These are phyloP conservation scores for Leuciscus idus DNA, from an alignment of 2,113 vertebrate genomes.

Conservation along the genomic window DNA sequence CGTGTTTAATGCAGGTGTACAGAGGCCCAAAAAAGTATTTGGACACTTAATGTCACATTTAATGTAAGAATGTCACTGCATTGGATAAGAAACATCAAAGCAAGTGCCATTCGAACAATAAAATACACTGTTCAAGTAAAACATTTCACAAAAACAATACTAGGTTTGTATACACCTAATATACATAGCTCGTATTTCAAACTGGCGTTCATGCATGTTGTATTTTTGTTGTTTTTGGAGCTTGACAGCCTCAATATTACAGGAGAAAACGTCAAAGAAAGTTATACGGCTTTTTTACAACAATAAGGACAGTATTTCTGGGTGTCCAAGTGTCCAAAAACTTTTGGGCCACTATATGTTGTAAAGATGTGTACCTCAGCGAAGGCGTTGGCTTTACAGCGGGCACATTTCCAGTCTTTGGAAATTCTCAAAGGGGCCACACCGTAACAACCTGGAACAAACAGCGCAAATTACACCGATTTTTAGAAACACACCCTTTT, in stretches of 20 bases:
- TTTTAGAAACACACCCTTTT: no score
- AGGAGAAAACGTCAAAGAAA: no score
- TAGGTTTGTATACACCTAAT: no score
- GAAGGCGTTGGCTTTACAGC: slow-evolving; percentile 89
- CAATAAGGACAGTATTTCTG: background rate
- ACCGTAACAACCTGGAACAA: slow-evolving; percentile 88
- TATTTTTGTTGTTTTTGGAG: no score
- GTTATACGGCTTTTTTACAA: background rate
- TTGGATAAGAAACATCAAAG: background rate
- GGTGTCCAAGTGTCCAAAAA: background rate
- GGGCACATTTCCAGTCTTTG: slow-evolving; percentile 92
- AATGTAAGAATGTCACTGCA: no score
- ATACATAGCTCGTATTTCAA: no score
- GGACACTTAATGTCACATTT: background rate
- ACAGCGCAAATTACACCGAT: background rate
- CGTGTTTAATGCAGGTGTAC: background rate
- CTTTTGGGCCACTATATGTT: background rate
- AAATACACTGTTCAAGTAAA: background rate
- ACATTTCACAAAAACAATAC: background rate
- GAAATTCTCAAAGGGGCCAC: slow-evolving; percentile 82
- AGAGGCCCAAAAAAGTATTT: background rate
- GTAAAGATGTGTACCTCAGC: slow-evolving; percentile 79
- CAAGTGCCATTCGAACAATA: background rate
- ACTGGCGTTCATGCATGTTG: no score
- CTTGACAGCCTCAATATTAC: no score